A percentile compares a stretch with the other conserved stretches of the same genome.
Evolutionary conservation across 2,113 vertebrate genomes (phyloP).

Genomic region (Herpetotheres cachinnans): DNA sequence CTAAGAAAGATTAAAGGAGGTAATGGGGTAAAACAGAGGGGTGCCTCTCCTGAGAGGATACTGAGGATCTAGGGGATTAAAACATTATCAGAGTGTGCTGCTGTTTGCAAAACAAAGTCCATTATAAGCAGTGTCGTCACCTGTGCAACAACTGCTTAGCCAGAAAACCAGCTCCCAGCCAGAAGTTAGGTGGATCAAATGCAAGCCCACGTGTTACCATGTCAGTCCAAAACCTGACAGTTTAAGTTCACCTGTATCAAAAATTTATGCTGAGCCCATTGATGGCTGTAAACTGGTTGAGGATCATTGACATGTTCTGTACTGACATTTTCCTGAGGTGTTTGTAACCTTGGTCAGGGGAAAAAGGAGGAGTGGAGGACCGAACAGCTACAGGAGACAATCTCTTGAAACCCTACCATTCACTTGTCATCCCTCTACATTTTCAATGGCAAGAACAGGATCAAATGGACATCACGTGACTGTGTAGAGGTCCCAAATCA

Average conservation of each 20-base stretch:
- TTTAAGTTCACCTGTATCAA: not conserved
- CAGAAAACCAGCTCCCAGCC: not conserved
- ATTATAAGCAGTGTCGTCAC: not conserved
- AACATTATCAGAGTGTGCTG: not conserved
- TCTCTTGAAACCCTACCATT: not conserved
- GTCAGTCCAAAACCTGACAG: not conserved
- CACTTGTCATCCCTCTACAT: not conserved
- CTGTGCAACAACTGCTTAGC: not conserved
- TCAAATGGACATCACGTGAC: not conserved
- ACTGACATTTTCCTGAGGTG: not conserved
- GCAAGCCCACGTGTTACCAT: not conserved
- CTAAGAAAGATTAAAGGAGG: not conserved
- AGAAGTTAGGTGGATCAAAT: not conserved
- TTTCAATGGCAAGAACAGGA: not conserved
- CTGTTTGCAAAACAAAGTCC: slow-evolving; percentile 1
- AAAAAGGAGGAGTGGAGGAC: not conserved
- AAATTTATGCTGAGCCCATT: not conserved
- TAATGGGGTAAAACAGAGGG: not conserved
- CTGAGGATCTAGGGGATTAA: not conserved
- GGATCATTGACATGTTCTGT: not conserved
- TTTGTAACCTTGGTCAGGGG: not conserved
- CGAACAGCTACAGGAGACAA: not conserved
- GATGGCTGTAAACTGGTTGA: not conserved
- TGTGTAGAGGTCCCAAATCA: not conserved
- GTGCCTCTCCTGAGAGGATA: not conserved